Evolutionary conservation across 2,113 vertebrate genomes (phyloP), one percentile per base, ranked within the genome.

Genomic region (Haemorhous mexicanus): DNA sequence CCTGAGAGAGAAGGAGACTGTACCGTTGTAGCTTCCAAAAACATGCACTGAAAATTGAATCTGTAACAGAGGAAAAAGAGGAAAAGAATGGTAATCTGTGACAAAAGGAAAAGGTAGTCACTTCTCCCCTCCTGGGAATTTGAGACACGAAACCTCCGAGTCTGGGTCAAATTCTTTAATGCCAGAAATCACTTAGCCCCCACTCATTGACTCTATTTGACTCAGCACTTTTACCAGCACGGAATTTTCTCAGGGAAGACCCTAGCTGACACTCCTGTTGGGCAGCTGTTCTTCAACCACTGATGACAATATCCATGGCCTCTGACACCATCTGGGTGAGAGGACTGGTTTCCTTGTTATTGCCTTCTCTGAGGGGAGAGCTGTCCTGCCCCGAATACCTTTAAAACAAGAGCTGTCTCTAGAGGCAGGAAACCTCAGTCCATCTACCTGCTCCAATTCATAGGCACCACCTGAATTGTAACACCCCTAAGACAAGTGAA

Each of bases 11-110:
- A 99, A 97, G 72, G 97, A 94, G 84, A 99, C 44, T 2, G 98
- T 98, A n/a, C 98, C 98, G 55, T 98, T 99, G 93, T 98, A 98
- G 86, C 75, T 84, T 27, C 99, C 98, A 84, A 97, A 98, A 39
- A 99, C 59, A 81, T 98, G 98, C 49, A 98, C 93, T 61, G 98
- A 98, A 89, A 99, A 98, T 64, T 95, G 98, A 91, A 99, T 93
- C 99, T 99, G 82, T 62, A 95, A 95, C 6, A 78, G 70, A 90
- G 58, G 23, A 69, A 87, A 17, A 75, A 85, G 20, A 93, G 46
- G 66, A 78, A 93, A 90, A 83, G 13, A 55, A 76, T 21, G 6
- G 8, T 47, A 61, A 64, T 23, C 21, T 75, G 37, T 58, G 69
- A 80, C 43, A 58, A 78, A 68, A 81, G 13, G 32, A 24, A 37